Conservation (phyloP, 2,888 invertebrate genomes). For the Epistrophella euchroma region DNA sequence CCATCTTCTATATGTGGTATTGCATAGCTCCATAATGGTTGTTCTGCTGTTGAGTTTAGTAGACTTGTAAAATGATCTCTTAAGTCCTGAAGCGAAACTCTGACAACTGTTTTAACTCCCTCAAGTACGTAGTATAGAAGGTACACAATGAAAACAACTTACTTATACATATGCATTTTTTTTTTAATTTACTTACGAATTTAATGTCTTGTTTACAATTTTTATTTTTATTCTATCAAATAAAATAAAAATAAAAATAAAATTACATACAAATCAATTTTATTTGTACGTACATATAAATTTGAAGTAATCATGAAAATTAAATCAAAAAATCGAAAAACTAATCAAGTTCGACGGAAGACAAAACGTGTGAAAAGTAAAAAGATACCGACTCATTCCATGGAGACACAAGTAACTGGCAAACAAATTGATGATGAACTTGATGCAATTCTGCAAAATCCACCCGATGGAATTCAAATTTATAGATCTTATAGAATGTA, state of each 20-base stretch:
- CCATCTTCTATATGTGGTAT: too few relatives aligned
- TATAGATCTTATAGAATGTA: conserved; percentile 40
- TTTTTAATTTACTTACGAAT: neutral
- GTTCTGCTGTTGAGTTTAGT: too few relatives aligned
- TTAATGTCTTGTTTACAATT: neutral
- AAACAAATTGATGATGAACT: conserved; percentile 58
- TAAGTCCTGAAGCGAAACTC: too few relatives aligned
- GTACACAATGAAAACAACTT: too few relatives aligned
- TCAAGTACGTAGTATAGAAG: too few relatives aligned
- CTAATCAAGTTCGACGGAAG: neutral
- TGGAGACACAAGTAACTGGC: conserved; percentile 53
- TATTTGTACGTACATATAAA: neutral
- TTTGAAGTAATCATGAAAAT: conserved; percentile 26
- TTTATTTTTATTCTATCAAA: neutral
- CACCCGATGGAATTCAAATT: conserved; percentile 2
- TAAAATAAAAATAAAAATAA: too few relatives aligned
- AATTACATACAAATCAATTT: neutral
- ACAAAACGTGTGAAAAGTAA: conserved; percentile 22
- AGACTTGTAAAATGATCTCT: too few relatives aligned
- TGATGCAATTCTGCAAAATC: neutral
- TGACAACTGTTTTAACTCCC: too few relatives aligned
- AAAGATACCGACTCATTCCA: conserved; percentile 1
- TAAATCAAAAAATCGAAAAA: conserved; percentile 32
- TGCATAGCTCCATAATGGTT: too few relatives aligned
- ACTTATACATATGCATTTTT: too few relatives aligned